Conservation (phyloP, 1,140 invertebrate species). For the Protaetia brevitarsis region DNA sequence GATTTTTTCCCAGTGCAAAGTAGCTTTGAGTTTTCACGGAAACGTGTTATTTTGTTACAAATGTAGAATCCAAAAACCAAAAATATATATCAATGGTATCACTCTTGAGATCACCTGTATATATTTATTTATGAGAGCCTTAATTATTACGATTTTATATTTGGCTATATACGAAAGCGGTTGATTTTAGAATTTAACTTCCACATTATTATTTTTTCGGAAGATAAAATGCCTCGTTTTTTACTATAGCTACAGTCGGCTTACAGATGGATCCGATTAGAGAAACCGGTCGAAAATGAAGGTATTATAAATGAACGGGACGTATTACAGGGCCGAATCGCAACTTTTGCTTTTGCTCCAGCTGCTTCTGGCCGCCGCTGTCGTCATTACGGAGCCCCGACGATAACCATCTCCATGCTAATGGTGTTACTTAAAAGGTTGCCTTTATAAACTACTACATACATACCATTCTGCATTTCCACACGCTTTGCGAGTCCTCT, state of each 20-base stretch:
- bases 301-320: not conserved
- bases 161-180: no score
- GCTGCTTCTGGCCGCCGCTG: not conserved
- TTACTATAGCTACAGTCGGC: not conserved
- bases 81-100: no score
- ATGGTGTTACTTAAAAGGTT: constrained; percentile 26
- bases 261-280: not conserved
- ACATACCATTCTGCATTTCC: constrained; percentile 2
- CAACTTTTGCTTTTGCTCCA: not conserved
- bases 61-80: no score
- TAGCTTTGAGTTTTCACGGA: no score
- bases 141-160: no score
- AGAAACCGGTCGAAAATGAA: not conserved
- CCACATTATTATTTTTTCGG: no score
- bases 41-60: no score
- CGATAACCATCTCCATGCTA: constrained; percentile 26
- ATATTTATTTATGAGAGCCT: no score
- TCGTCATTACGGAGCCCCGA: not conserved
- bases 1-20: no score
- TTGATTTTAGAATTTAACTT: no score
- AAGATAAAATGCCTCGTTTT: no score
- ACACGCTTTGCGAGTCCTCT: not conserved
- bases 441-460: constrained; percentile 21
- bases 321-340: not conserved
- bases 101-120: no score